Conservation (phyloP, 1,140 invertebrate species). For the Micrasema longulum region DNA sequence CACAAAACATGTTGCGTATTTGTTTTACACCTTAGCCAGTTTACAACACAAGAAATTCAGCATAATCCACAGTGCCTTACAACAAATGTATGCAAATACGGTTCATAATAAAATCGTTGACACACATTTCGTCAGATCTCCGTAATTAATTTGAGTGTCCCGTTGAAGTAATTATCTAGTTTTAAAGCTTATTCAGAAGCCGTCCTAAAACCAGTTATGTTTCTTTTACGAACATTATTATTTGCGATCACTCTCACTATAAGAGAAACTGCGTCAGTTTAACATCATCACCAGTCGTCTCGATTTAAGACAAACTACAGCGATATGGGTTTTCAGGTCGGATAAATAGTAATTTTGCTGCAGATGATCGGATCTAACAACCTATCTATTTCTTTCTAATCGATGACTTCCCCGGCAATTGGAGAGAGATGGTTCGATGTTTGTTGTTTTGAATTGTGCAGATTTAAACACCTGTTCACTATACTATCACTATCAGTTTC, state of each 20-base stretch:
- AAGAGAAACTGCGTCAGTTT: constrained; percentile 31
- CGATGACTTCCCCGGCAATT: neutral
- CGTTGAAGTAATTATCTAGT: constrained; percentile 1
- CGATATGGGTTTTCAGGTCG: constrained; percentile 37
- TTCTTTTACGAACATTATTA: neutral
- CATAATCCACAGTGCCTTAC: too few relatives aligned
- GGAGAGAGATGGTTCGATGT: neutral
- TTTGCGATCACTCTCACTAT: constrained; percentile 28
- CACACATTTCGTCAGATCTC: too few relatives aligned
- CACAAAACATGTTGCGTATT: too few relatives aligned
- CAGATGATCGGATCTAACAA: constrained; percentile 3
- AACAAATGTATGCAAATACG: too few relatives aligned
- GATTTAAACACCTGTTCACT: constrained; percentile 22
- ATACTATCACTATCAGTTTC: constrained; percentile 21
- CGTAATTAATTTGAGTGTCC: neutral
- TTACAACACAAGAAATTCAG: too few relatives aligned
- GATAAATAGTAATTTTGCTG: constrained; percentile 25
- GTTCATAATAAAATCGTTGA: too few relatives aligned
- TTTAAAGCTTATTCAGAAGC: constrained; percentile 13
- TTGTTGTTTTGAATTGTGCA: neutral
- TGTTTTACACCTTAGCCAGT: too few relatives aligned
- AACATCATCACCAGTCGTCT: constrained; percentile 19
- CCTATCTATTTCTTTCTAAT: constrained; percentile 27
- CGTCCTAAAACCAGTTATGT: constrained; percentile 18
- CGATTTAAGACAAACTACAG: constrained; percentile 13